These are phyloP conservation scores for Echiichthys vipera DNA, from an alignment of 2,797 vertebrate species.

Conservation along the genomic window DNA sequence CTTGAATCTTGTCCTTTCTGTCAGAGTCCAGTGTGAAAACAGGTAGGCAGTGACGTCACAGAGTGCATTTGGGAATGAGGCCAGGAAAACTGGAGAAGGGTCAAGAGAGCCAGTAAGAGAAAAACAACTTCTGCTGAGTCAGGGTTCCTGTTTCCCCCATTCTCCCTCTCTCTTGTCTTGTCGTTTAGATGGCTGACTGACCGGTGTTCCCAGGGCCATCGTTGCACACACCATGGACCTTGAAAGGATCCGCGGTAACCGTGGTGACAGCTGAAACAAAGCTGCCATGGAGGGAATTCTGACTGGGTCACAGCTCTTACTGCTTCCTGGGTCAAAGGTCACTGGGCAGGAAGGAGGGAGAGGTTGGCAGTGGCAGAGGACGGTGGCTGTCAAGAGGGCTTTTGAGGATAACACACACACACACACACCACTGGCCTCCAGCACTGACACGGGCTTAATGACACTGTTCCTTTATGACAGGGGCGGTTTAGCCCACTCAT, in stretches of 20 bases:
- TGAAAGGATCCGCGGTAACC: conserved; percentile 7
- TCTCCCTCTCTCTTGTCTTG: neutral
- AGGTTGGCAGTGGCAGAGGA: conserved; percentile 39
- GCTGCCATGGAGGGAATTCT: neutral
- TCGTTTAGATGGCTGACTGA: conserved; percentile 6
- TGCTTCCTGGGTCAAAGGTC: conserved; percentile 68
- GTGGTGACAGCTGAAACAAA: conserved; percentile 33
- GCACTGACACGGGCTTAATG: conserved; percentile 43
- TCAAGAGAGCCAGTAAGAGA: conserved; percentile 8
- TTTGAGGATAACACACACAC: conserved; percentile 31
- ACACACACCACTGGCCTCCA: conserved; percentile 32
- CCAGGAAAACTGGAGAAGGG: neutral
- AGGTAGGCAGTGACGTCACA: neutral
- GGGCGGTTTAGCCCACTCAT: conserved; percentile 30
- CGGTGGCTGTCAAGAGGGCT: conserved; percentile 30
- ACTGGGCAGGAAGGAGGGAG: conserved; percentile 48
- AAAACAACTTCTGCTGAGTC: conserved; percentile 50
- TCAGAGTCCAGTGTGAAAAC: conserved; percentile 15
- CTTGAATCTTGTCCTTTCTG: conserved; percentile 22
- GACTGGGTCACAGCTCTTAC: conserved; percentile 41
- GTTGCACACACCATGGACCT: neutral
- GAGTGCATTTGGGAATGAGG: neutral
- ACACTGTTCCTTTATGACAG: conserved; percentile 61
- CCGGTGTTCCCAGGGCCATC: conserved; percentile 12
- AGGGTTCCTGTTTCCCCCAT: conserved; percentile 1